Percentiles rank a stretch among this genome's conserved stretches.
phyloP scores from a whole-genome alignment of 2,888 invertebrate genomes.

The Drosophila pseudotalamancana region DNA sequence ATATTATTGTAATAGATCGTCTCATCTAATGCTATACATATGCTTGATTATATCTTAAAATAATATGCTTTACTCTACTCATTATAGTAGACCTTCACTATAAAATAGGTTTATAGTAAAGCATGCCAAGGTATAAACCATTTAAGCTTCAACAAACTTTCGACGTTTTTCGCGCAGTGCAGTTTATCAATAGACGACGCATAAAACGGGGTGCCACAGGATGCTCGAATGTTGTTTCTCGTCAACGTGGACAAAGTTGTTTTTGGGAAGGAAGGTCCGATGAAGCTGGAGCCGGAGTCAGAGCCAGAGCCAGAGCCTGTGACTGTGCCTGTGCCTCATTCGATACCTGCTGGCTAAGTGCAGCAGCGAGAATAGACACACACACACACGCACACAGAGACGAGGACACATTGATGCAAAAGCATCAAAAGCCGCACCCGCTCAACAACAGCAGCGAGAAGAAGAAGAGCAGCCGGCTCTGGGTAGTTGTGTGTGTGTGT shows the following conservation, averaged over 20 bases:
- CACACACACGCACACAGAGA: constrained; percentile 15
- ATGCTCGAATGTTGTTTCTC: constrained; percentile 61
- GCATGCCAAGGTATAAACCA: too few relatives aligned
- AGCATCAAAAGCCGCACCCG: constrained; percentile 78
- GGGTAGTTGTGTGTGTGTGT: too few relatives aligned
- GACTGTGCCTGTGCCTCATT: constrained; percentile 42
- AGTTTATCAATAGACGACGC: constrained; percentile 74
- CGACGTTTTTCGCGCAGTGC: constrained; percentile 47
- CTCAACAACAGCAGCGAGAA: constrained; percentile 53
- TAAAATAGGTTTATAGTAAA: too few relatives aligned
- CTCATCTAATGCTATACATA: too few relatives aligned
- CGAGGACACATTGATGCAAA: constrained; percentile 54
- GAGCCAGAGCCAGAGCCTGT: background rate
- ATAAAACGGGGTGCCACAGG: constrained; percentile 50
- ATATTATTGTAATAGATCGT: too few relatives aligned
- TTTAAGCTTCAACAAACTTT: background rate
- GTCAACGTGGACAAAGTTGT: constrained; percentile 61
- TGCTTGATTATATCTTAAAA: too few relatives aligned
- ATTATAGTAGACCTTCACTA: too few relatives aligned
- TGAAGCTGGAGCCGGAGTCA: background rate
- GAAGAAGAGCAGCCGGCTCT: constrained; percentile 20
- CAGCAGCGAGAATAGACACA: constrained; percentile 50
- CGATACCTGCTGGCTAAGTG: constrained; percentile 71
- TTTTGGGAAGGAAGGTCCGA: constrained; percentile 30
- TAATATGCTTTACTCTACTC: too few relatives aligned